These are phyloP conservation scores for Orbicella faveolata DNA, from an alignment of 64 coral and sea anemone species.

Conservation along the genomic window DNA sequence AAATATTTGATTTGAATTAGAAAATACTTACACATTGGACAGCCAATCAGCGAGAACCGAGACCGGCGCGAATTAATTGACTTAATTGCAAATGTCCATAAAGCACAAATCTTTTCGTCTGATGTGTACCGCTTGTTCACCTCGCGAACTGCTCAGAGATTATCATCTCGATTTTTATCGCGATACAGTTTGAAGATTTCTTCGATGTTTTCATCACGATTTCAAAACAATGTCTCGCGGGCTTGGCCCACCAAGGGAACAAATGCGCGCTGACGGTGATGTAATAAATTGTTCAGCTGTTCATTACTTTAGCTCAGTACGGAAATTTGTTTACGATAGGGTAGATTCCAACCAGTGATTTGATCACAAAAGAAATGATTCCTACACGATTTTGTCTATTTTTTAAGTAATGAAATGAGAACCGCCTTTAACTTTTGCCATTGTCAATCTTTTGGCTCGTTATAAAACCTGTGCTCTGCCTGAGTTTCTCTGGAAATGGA, in stretches of 20 bases:
- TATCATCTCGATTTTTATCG: slow-evolving; percentile 17
- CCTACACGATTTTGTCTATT: neutral
- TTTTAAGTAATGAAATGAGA: neutral
- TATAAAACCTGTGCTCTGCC: neutral
- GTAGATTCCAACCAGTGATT: slow-evolving; percentile 7
- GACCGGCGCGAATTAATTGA: slow-evolving; percentile 32
- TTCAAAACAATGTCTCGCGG: neutral
- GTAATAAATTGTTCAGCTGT: neutral
- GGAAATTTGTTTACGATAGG: neutral
- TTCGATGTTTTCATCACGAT: slow-evolving; percentile 10
- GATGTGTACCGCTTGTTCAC: slow-evolving; percentile 1
- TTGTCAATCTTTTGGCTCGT: neutral
- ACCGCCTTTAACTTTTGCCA: neutral
- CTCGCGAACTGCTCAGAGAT: neutral
- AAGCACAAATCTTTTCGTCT: neutral
- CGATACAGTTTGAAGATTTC: slow-evolving; percentile 17
- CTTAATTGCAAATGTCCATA: slow-evolving; percentile 25
- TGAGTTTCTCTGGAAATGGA: neutral
- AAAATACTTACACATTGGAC: slow-evolving; percentile 19
- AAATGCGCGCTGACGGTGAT: neutral
- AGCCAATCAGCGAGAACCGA: slow-evolving; percentile 31
- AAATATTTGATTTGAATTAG: slow-evolving; percentile 40
- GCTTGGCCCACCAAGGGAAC: neutral
- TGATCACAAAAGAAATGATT: neutral
- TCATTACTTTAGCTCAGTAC: neutral